Evolutionary conservation across 2,888 invertebrate species (phyloP).

Genomic region (Eumacrocentrus americanus): DNA sequence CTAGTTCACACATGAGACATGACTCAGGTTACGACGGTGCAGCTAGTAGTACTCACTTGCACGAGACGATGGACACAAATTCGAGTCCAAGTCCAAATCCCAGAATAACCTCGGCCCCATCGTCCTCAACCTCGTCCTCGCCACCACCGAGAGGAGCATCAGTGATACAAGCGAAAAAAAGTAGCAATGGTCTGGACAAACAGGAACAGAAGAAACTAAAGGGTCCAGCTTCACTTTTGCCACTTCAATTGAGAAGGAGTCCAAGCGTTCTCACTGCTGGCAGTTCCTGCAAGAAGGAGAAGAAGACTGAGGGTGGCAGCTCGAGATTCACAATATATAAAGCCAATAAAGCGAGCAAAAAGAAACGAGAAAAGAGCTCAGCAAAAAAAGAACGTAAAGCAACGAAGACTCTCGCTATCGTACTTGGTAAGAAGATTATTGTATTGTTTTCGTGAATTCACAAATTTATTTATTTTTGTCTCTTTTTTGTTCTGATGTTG

Average conservation of each 20-base stretch:
- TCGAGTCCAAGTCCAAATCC: conserved; percentile 57
- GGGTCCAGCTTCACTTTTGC: conserved; percentile 52
- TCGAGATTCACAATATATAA: conserved; percentile 90
- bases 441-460: neutral
- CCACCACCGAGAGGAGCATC: conserved; percentile 46
- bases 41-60: conserved; percentile 48
- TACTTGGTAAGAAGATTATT: conserved; percentile 78
- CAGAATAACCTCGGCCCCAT: conserved; percentile 54
- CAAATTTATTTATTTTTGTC: neutral
- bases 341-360: conserved; percentile 92
- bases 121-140: conserved; percentile 55
- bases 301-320: conserved; percentile 71
- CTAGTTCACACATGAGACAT: conserved; percentile 44
- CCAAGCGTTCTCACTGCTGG: conserved; percentile 55
- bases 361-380: conserved; percentile 92
- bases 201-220: conserved; percentile 55
- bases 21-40: conserved; percentile 56
- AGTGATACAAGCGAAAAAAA: conserved; percentile 43
- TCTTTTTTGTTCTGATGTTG: conserved; percentile 35
- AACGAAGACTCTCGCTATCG: conserved; percentile 97
- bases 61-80: conserved; percentile 52
- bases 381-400: conserved; percentile 96
- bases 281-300: conserved; percentile 70
- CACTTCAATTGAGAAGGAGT: conserved; percentile 50
- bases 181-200: conserved; percentile 51